These are phyloP conservation scores for Triplophysa dalaica DNA, from an alignment of 2,113 vertebrate species.

Conservation along the genomic window DNA sequence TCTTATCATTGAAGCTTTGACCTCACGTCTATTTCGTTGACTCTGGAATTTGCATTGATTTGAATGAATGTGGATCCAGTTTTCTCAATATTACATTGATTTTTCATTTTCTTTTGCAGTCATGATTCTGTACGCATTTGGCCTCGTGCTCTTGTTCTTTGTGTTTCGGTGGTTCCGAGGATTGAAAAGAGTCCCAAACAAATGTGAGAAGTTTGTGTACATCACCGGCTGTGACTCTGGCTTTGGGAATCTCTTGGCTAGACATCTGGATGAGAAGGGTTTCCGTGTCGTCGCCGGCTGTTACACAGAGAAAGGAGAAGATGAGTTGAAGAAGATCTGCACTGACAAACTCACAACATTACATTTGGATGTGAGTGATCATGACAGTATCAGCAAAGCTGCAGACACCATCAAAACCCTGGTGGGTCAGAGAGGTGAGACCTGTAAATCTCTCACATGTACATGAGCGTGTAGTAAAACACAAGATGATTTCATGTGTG, in stretches of 20 bases:
- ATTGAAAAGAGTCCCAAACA: constrained; percentile 60
- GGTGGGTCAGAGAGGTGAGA: constrained; percentile 78
- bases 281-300: constrained; percentile 74
- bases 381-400: constrained; percentile 68
- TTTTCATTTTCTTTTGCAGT: constrained; percentile 28
- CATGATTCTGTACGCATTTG: constrained; percentile 63
- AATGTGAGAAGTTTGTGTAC: constrained; percentile 72
- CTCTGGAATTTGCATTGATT: neutral
- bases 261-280: constrained; percentile 73
- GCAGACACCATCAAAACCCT: constrained; percentile 69
- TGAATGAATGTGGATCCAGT: neutral
- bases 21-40: neutral
- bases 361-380: constrained; percentile 78
- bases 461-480: neutral
- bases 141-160: constrained; percentile 56
- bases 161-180: constrained; percentile 68
- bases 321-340: constrained; percentile 67
- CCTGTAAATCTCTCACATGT: neutral
- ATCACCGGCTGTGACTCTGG: constrained; percentile 70
- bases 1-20: neutral
- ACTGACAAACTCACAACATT: constrained; percentile 71
- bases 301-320: constrained; percentile 72
- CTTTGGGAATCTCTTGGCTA: constrained; percentile 76
- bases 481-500: neutral
- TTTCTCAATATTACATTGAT: neutral